Percentiles rank a stretch among this genome's conserved stretches.
These are phyloP conservation scores for Platycheirus rosarum DNA, from an alignment of 2,888 invertebrate species.

Conservation along the genomic window DNA sequence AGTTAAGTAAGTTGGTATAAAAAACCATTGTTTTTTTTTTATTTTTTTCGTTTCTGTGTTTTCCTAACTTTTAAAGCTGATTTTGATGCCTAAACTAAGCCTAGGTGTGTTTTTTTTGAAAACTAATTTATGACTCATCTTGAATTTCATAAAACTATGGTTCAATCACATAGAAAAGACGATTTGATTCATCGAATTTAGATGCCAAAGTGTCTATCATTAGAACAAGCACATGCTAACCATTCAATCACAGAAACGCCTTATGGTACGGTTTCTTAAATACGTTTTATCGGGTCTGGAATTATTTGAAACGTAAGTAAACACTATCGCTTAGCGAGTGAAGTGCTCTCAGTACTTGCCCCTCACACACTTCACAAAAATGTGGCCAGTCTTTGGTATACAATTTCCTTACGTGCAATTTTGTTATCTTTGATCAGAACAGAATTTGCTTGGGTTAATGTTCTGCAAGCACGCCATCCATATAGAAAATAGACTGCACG, in stretches of 20 bases:
- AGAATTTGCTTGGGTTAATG: constrained; percentile 21
- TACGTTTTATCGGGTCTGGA: not conserved
- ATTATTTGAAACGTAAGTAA: not conserved
- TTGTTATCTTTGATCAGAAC: constrained; percentile 2
- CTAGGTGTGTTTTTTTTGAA: no score
- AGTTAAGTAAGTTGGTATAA: not conserved
- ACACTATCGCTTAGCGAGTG: not conserved
- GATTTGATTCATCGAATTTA: no score
- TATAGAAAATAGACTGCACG: not conserved
- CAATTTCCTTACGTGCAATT: constrained; percentile 9
- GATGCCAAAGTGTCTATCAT: no score
- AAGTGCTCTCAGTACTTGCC: not conserved
- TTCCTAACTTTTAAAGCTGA: no score
- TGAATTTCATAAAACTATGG: no score
- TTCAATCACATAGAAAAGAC: no score
- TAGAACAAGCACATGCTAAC: no score
- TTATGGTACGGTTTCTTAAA: no score
- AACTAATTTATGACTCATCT: no score
- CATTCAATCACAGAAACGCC: no score
- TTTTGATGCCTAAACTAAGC: no score
- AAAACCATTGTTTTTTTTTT: not conserved
- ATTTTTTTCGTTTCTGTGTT: no score
- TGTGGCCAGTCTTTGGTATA: not conserved
- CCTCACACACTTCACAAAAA: constrained; percentile 10
- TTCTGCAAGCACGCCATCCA: not conserved